Evolutionary conservation across 1,140 invertebrate species (phyloP), one percentile per base, ranked within the genome.

Genomic region (Scaptomyza pallida): DNA sequence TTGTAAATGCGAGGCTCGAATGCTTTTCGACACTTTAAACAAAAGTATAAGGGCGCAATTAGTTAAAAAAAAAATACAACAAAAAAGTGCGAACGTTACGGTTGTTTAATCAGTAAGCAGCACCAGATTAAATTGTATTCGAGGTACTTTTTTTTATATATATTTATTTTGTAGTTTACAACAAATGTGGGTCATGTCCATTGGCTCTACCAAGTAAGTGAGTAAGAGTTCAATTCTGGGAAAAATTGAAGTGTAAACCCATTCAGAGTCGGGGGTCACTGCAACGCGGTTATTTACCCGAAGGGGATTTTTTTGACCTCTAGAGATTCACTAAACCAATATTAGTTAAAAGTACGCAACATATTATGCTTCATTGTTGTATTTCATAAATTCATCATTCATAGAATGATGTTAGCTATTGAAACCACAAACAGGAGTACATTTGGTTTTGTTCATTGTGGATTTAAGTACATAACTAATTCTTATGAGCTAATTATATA

Each of bases 1-100:
- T n/a, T n/a, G n/a, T n/a, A 56, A 70, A 73, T 80, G 54, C 52
- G 59, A 23, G 60, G 41, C 64, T 74, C 15, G 47, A 69, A 52
- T 47, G 57, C 47, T 64, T 51, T 69, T 83, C 41, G 47, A 40
- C 10, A 47, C 43, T 54, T 74, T 64, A 26, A 23, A 44, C 26
- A 51, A 57, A 50, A 57, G 9, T 37, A 64, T 67, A 85, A 79
- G 65, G 67, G 62, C 67, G 23, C 57, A 33, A 68, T 77, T 51
- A 56, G 19, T 33, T 37, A n/a, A 37, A 43, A 79, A 80, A 72
- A 54, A 52, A 48, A 54, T 2, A 15, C 5, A 5, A 15, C 13
- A 40, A 16, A 43, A 5, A 26, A 26, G n/a, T 5, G 12, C 30
- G 15, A 9, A 13, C 19, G 50, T 37, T 52, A 37, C 16, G 33